A percentile compares a stretch with the other conserved stretches of the same genome.
Evolutionary conservation across 2,888 invertebrate genomes (phyloP).

Genomic region (Melinaea marsaeus): DNA sequence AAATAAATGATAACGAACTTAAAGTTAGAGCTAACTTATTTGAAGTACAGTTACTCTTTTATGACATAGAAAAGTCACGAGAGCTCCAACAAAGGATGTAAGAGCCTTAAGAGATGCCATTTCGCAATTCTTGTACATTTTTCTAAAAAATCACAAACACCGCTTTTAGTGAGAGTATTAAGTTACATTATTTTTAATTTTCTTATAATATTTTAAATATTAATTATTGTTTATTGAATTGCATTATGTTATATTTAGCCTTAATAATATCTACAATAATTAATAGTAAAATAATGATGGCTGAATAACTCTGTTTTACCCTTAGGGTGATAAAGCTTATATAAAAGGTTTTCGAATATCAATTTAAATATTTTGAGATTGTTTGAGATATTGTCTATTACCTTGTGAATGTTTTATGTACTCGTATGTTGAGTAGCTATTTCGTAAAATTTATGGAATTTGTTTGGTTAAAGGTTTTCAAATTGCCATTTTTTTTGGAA

Average conservation of each 20-base stretch:
- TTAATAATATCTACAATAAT: no score
- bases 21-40: constrained; percentile 11
- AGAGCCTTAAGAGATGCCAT: constrained; percentile 17
- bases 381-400: constrained; percentile 28
- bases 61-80: constrained; percentile 11
- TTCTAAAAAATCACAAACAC: constrained; percentile 5
- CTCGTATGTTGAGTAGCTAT: not conserved
- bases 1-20: constrained; percentile 12
- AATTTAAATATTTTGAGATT: constrained; percentile 38
- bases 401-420: not conserved
- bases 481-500: no score
- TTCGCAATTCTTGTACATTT: constrained; percentile 18
- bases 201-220: not conserved
- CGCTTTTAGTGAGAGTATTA: not conserved
- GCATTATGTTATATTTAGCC: not conserved
- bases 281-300: constrained; percentile 25
- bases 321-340: constrained; percentile 28
- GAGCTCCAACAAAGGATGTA: constrained; percentile 4
- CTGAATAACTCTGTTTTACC: constrained; percentile 18
- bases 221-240: not conserved
- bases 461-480: no score
- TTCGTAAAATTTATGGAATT: not conserved
- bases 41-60: constrained; percentile 12
- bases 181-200: not conserved
- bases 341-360: constrained; percentile 36